Base-by-base conservation (phyloP, 2,113 vertebrate genomes). In the Oryzias javanicus region DNA sequence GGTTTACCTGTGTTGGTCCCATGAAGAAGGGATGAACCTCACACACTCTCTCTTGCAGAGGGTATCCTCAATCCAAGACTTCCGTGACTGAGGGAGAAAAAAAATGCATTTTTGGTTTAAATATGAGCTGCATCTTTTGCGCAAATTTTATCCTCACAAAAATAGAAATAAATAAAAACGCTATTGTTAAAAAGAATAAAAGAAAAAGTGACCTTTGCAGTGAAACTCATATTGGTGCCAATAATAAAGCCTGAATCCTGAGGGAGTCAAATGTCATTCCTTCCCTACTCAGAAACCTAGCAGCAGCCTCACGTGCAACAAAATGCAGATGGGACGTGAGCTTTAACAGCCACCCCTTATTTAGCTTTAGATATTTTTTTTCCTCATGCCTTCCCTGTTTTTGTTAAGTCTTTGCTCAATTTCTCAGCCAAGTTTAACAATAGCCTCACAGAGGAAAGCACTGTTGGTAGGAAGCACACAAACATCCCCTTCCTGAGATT, bases 31-130 rank as follows among this genome's bases (percentile, higher is more conserved):
- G 72, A 98, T 92, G 62, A 97, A 91, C 81, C 91, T 92, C 58
- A 88, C 89, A 87, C 96, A 99, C 75, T 99, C 96, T 88, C 96
- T 93, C 88, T 94, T 98, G 83, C 65, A 87, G 82, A 98, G 95
- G 47, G 88, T 91, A n/a, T 86, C 92, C 89, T 97, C 95, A 0
- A 97, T 97, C 97, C 96, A 99, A 63, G 92, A 92, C 82, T 89
- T 95, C 41, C 92, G 82, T 14, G 88, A 83, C 94, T 98, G 77
- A 70, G 93, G 78, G 76, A 57, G 90, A 5, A 71, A 63, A 17
- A 46, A 46, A 52, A 64, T n/a, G 66, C 17, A 73, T 16, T 19
- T n/a, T 42, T 14, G 49, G 25, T 44, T 41, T 14, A 55, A 22
- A 19, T 27, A 46, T 46, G 1, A 1, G 24, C 14, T 29, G 40